Conservation (phyloP, 2,797 vertebrate genomes). For the Leptodactylus fallax region DNA sequence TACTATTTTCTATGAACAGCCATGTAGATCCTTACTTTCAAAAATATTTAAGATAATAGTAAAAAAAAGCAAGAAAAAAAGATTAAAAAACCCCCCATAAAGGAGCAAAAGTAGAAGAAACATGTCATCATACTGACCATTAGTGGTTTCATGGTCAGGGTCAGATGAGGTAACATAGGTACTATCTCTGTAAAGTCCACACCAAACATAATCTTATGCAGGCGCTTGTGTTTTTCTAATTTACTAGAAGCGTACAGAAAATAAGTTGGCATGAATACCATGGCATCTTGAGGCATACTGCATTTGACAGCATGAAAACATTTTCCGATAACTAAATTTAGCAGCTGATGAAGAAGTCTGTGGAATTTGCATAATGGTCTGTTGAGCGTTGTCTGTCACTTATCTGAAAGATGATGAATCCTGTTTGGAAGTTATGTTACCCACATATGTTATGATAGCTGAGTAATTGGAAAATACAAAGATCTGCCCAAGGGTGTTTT, state of each 20-base stretch:
- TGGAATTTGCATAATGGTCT: constrained; percentile 17
- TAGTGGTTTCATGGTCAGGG: background rate
- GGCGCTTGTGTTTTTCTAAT: background rate
- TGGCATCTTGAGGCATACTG: constrained; percentile 23
- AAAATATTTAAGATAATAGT: background rate
- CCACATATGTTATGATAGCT: background rate
- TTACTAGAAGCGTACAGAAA: background rate
- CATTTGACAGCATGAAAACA: constrained; percentile 2
- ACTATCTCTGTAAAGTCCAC: background rate
- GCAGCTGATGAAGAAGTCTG: constrained; percentile 25
- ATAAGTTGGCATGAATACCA: constrained; percentile 16
- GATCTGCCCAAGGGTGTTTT: background rate
- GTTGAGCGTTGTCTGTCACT: constrained; percentile 13
- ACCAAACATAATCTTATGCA: background rate
- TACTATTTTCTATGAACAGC: background rate
- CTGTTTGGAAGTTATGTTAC: background rate
- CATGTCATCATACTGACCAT: background rate
- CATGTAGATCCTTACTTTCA: background rate
- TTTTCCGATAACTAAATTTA: constrained; percentile 18
- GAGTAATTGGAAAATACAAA: background rate
- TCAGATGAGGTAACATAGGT: background rate
- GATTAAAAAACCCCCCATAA: background rate
- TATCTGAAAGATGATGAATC: background rate
- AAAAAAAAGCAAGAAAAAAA: background rate
- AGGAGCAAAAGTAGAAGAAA: background rate